Percentiles rank a stretch among this genome's conserved stretches.
Conservation (phyloP, 2,888 invertebrate species). For the Agelastica alni region DNA sequence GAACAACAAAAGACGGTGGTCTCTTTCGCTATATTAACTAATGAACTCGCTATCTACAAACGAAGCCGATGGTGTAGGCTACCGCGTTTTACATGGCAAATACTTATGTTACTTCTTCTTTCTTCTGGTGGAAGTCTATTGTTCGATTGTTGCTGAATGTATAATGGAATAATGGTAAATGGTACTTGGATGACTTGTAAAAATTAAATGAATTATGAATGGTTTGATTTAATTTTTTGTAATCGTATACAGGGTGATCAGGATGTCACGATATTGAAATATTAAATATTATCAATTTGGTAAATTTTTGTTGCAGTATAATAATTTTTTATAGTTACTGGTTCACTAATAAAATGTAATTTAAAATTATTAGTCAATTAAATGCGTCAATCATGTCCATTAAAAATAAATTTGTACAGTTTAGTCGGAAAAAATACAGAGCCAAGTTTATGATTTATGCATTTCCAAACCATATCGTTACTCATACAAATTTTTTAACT, state of each 20-base stretch:
- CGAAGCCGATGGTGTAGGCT: slow-evolving; percentile 43
- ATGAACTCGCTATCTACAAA: slow-evolving; percentile 51
- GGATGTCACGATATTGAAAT: too few species aligned
- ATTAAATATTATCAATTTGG: too few species aligned
- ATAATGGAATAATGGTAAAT: slow-evolving; percentile 19
- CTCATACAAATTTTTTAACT: not conserved
- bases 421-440: too few species aligned
- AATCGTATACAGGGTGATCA: not conserved
- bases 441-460: too few species aligned
- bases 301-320: too few species aligned
- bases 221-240: not conserved
- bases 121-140: slow-evolving; percentile 20
- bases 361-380: too few species aligned
- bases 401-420: too few species aligned
- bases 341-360: too few species aligned
- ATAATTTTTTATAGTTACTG: too few species aligned
- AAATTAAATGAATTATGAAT: slow-evolving; percentile 12
- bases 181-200: slow-evolving; percentile 16
- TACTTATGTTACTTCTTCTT: slow-evolving; percentile 24
- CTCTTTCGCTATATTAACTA: slow-evolving; percentile 45
- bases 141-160: slow-evolving; percentile 23
- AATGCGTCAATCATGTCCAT: too few species aligned
- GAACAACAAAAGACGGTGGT: slow-evolving; percentile 28
- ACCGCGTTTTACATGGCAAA: slow-evolving; percentile 36
- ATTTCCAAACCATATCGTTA: not conserved